Conservation (phyloP, 2,797 vertebrate species). For the Leucoraja ocellata region DNA sequence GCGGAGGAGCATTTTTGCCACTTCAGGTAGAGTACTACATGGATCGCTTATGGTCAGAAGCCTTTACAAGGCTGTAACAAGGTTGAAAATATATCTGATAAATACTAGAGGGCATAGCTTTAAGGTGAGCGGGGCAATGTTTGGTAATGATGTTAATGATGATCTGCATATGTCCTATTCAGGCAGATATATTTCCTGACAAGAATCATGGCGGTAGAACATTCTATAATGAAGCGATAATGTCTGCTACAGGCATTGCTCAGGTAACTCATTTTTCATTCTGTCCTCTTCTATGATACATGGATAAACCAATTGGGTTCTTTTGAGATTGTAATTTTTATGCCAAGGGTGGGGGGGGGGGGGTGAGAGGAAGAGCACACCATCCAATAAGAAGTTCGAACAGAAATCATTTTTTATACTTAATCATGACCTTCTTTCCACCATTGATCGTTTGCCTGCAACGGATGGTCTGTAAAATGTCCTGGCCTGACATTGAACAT, state of each 20-base stretch:
- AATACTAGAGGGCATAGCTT: neutral
- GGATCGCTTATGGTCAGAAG: neutral
- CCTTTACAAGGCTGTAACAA: neutral
- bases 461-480: too few relatives aligned
- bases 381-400: neutral
- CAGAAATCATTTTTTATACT: neutral
- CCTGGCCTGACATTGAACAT: too few relatives aligned
- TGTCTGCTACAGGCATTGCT: conserved; percentile 77
- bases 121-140: too few relatives aligned
- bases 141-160: neutral
- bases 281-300: neutral
- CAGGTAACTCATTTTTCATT: conserved; percentile 58
- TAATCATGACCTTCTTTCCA: neutral
- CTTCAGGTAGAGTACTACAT: conserved; percentile 61
- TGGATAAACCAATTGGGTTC: neutral
- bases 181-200: conserved; percentile 86
- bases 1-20: conserved; percentile 73
- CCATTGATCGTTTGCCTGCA: neutral
- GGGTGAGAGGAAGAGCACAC: neutral
- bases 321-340: neutral
- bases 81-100: neutral
- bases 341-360: too few relatives aligned
- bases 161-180: conserved; percentile 28
- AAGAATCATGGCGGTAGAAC: conserved; percentile 71
- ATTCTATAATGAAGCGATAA: conserved; percentile 79